phyloP scores from a whole-genome alignment of 2,113 vertebrate genomes.

The Nibea coibor region DNA sequence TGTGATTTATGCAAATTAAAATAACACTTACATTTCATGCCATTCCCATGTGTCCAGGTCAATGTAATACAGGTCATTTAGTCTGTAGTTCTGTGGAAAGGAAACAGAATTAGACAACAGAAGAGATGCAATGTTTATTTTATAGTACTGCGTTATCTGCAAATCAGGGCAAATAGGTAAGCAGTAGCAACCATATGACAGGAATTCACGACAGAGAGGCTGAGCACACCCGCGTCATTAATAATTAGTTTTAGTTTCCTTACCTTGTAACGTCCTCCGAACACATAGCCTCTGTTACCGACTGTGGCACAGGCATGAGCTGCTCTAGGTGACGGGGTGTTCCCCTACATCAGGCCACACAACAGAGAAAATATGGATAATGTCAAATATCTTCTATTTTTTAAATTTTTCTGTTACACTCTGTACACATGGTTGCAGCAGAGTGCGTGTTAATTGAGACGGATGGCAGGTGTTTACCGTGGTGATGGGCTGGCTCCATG shows the following conservation, averaged over 20 bases:
- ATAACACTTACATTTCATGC: conserved; percentile 91
- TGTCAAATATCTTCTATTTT: not conserved
- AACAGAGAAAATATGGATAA: not conserved
- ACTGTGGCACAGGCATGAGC: conserved; percentile 95
- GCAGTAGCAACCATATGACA: not conserved
- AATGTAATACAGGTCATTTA: conserved; percentile 95
- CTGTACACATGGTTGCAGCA: not conserved
- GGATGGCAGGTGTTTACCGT: conserved; percentile 78
- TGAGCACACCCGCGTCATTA: too few relatives aligned
- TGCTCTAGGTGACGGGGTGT: conserved; percentile 91
- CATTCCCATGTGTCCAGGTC: conserved; percentile 96
- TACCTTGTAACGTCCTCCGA: conserved; percentile 95
- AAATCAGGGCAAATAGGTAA: not conserved
- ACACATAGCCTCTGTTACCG: conserved; percentile 93
- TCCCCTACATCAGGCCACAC: conserved; percentile 83
- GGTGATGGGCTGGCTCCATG: conserved; percentile 94
- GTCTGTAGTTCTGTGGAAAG: conserved; percentile 87
- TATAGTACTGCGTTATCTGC: not conserved
- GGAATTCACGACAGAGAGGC: not conserved
- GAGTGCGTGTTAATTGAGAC: not conserved
- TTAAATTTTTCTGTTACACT: too few relatives aligned
- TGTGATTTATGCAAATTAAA: not conserved
- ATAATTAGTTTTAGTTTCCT: conserved; percentile 30
- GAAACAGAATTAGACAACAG: not conserved
- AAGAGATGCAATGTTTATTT: not conserved